These are phyloP conservation scores for Gulo gulo DNA, from an alignment of 2,113 vertebrate genomes.

Conservation along the genomic window DNA sequence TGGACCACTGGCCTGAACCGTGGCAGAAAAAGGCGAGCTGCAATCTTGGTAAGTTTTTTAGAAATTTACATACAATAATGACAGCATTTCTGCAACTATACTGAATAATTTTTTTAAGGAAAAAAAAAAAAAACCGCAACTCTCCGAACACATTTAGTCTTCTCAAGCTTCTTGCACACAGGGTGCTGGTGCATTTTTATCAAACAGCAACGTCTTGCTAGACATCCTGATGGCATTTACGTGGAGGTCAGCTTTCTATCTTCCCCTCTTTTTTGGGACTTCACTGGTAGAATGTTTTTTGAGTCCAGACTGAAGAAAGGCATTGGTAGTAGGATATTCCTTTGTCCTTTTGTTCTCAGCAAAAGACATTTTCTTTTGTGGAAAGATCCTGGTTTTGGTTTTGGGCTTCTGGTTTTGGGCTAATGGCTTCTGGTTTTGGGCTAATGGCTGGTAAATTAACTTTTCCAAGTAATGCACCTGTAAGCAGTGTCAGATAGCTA, in stretches of 20 bases:
- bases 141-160: slow-evolving; percentile 21
- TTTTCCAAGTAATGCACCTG: not conserved
- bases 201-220: not conserved
- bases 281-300: not conserved
- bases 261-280: not conserved
- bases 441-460: not conserved
- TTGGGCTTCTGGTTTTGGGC: not conserved
- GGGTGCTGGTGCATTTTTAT: not conserved
- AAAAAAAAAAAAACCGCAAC: not conserved
- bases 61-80: not conserved
- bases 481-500: not conserved
- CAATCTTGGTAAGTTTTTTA: not conserved
- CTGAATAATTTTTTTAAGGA: not conserved
- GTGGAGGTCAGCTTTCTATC: not conserved
- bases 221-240: not conserved
- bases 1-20: not conserved
- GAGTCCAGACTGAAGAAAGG: not conserved
- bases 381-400: not conserved
- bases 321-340: not conserved
- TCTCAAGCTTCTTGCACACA: not conserved
- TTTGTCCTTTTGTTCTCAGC: not conserved
- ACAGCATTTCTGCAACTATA: slow-evolving; percentile 14
- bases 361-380: not conserved
- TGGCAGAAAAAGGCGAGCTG: not conserved
- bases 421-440: not conserved